These are phyloP conservation scores for Drosophila gunungcola DNA, from an alignment of 1,140 invertebrate genomes.

Conservation along the genomic window DNA sequence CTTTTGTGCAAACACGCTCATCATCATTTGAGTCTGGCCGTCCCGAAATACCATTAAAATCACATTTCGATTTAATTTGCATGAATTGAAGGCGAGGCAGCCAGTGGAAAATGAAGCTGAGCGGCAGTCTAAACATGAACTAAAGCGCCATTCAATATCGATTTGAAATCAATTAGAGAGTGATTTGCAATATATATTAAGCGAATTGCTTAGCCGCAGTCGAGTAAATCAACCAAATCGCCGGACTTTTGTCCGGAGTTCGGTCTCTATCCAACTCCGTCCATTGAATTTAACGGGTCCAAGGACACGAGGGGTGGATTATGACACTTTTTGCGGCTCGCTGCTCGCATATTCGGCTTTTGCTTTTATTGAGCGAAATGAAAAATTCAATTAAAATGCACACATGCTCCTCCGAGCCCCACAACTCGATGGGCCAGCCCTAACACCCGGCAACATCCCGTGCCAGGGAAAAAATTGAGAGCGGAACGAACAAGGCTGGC, in stretches of 20 bases:
- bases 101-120: conserved; percentile 30
- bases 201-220: conserved; percentile 9
- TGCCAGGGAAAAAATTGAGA: conserved; percentile 65
- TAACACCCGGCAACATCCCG: conserved; percentile 30
- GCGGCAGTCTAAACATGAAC: conserved; percentile 8
- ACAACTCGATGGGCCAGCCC: conserved; percentile 5
- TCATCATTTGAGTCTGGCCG: conserved; percentile 28
- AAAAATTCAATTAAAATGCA: conserved; percentile 82
- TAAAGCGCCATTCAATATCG: conserved; percentile 66
- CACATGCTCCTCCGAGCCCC: conserved; percentile 54
- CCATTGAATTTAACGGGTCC: conserved; percentile 17
- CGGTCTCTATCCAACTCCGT: conserved; percentile 1
- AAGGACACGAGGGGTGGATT: conserved; percentile 41
- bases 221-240: conserved; percentile 15
- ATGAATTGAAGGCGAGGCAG: conserved; percentile 60
- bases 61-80: conserved; percentile 75
- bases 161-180: conserved; percentile 70
- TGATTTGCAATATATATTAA: conserved; percentile 54
- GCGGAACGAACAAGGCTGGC: conserved; percentile 54
- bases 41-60: conserved; percentile 69
- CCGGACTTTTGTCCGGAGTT: not conserved
- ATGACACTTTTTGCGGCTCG: conserved; percentile 72
- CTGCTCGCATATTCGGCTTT: conserved; percentile 65
- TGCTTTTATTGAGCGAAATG: conserved; percentile 76
- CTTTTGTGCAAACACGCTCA: conserved; percentile 27